Evolutionary conservation across 2,113 vertebrate species (phyloP).

Genomic region (Engraulis encrasicolus): DNA sequence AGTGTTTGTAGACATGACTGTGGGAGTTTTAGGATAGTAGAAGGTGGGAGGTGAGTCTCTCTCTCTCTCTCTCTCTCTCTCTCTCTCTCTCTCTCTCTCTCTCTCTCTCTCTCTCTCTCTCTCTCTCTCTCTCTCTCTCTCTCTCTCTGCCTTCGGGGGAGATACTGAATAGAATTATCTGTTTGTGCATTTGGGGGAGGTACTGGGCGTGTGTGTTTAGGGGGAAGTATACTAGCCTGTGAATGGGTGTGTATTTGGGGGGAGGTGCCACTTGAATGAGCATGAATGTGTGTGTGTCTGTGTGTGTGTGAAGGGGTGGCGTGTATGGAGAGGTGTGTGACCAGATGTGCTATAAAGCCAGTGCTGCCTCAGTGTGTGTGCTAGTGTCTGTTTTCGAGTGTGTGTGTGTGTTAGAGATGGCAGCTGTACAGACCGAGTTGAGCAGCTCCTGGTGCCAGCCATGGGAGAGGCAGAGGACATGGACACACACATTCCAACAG

Average conservation of each 20-base stretch:
- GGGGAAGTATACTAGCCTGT: no score
- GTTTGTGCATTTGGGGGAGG: not conserved
- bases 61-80: no score
- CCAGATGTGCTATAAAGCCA: not conserved
- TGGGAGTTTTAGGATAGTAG: not conserved
- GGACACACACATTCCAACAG: no score
- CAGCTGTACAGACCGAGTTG: not conserved
- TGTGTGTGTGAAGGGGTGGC: not conserved
- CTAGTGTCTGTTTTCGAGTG: no score
- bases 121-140: no score
- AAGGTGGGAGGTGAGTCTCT: not conserved
- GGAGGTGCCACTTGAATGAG: not conserved
- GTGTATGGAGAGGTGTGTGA: not conserved
- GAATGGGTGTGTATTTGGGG: not conserved
- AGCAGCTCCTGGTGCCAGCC: not conserved
- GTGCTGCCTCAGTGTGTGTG: not conserved
- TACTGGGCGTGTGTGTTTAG: no score
- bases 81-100: no score
- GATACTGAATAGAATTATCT: not conserved
- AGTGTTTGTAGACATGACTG: no score
- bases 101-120: no score
- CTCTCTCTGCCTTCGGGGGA: no score
- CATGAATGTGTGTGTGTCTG: not conserved
- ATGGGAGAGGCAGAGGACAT: not conserved
- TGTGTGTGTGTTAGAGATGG: not conserved